These are phyloP conservation scores for Zophobas atratus DNA, from an alignment of 1,140 invertebrate genomes.

Conservation along the genomic window DNA sequence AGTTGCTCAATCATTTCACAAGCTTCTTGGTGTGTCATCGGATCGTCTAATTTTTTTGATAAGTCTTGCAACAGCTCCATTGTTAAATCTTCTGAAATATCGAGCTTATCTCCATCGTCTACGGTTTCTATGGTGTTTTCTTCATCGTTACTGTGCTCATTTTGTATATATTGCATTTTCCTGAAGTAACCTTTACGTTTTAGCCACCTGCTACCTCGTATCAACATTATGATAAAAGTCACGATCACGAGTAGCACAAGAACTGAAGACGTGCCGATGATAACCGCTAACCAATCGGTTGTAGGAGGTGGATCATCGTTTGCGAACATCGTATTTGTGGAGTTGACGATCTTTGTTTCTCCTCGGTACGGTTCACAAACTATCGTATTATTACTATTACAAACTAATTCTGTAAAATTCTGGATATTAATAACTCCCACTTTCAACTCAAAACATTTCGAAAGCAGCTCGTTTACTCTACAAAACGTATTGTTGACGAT, in stretches of 20 bases:
- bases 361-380: slow-evolving; percentile 69
- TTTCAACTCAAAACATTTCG: slow-evolving; percentile 76
- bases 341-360: slow-evolving; percentile 66
- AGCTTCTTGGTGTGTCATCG: slow-evolving; percentile 81
- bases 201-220: slow-evolving; percentile 72
- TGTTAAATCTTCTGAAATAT: slow-evolving; percentile 82
- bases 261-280: slow-evolving; percentile 64
- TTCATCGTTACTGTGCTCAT: slow-evolving; percentile 63
- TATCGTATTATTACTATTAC: slow-evolving; percentile 69
- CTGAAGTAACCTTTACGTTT: slow-evolving; percentile 70
- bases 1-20: slow-evolving; percentile 84
- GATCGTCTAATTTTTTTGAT: slow-evolving; percentile 79
- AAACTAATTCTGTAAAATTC: slow-evolving; percentile 76
- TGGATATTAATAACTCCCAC: slow-evolving; percentile 75
- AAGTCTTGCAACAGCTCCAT: slow-evolving; percentile 81
- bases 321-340: slow-evolving; percentile 65
- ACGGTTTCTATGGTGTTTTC: slow-evolving; percentile 69
- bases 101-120: slow-evolving; percentile 71
- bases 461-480: slow-evolving; percentile 72
- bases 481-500: slow-evolving; percentile 76
- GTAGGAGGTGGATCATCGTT: slow-evolving; percentile 46
- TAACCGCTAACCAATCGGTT: slow-evolving; percentile 61
- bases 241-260: slow-evolving; percentile 70
- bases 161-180: slow-evolving; percentile 61
- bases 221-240: slow-evolving; percentile 69